Percentiles rank a stretch among this genome's conserved stretches.
Conservation (phyloP, 2,888 invertebrate species). For the Zhuqinia jingwanae region DNA sequence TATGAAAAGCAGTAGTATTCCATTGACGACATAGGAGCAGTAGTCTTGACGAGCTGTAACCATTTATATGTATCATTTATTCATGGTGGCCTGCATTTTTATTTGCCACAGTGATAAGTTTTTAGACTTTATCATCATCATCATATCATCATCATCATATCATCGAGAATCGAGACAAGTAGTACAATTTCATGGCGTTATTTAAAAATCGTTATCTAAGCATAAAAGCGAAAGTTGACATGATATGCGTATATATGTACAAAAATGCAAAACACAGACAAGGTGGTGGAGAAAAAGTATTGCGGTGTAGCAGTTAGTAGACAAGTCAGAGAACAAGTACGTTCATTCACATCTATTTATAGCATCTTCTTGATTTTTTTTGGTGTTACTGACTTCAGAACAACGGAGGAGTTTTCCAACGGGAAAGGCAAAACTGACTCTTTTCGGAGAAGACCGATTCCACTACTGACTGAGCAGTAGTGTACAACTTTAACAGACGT, state of each 20-base stretch:
- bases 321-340: slow-evolving; percentile 8
- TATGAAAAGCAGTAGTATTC: too few species aligned
- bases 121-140: too few species aligned
- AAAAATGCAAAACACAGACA: background rate
- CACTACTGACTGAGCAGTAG: background rate
- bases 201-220: too few species aligned
- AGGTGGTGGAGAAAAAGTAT: background rate
- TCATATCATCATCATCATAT: too few species aligned
- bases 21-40: too few species aligned
- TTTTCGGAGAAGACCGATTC: slow-evolving; percentile 26
- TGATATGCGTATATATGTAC: too few species aligned
- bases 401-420: slow-evolving; percentile 16
- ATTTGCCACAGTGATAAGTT: too few species aligned
- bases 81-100: too few species aligned
- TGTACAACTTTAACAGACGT: background rate
- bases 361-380: background rate
- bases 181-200: too few species aligned
- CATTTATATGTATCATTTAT: too few species aligned
- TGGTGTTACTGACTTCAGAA: slow-evolving; percentile 43
- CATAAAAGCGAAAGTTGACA: background rate
- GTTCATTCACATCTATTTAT: slow-evolving; percentile 50
- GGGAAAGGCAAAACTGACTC: background rate
- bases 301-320: background rate
- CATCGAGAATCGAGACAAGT: too few species aligned
- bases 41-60: too few species aligned